A percentile compares a stretch with the other conserved stretches of the same genome.
Evolutionary conservation across 2,113 vertebrate species (phyloP).

Genomic region (Cichladusa arquata): DNA sequence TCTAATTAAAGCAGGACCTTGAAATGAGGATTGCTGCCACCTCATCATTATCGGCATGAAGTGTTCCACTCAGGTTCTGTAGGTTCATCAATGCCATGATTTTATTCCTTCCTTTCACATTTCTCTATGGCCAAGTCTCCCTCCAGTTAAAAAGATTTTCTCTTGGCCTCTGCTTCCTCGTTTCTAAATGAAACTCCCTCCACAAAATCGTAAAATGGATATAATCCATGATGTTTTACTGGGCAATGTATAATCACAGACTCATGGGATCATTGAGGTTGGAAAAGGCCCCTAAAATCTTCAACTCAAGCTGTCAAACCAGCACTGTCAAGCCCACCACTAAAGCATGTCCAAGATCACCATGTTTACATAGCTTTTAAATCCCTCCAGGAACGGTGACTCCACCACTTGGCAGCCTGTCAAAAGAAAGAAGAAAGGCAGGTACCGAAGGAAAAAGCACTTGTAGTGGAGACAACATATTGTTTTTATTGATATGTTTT

Average conservation of each 20-base stretch:
- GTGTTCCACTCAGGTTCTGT: neutral
- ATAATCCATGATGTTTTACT: neutral
- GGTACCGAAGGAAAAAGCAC: neutral
- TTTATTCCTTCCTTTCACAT: neutral
- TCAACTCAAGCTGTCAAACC: neutral
- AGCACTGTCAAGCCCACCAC: neutral
- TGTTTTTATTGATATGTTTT: neutral
- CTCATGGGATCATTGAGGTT: neutral
- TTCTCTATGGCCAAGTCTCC: neutral
- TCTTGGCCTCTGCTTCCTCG: neutral
- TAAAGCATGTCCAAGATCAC: neutral
- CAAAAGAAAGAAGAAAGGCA: neutral
- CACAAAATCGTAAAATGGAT: neutral
- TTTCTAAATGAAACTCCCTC: neutral
- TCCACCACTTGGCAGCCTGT: no score
- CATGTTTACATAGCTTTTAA: neutral
- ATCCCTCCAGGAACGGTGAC: neutral
- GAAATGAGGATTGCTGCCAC: neutral
- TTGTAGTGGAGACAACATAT: neutral
- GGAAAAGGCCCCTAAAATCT: neutral
- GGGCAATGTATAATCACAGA: neutral
- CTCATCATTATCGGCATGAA: neutral
- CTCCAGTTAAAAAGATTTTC: fast-evolving
- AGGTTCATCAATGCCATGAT: neutral
- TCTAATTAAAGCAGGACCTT: neutral